phyloP scores from a whole-genome alignment of 1,140 invertebrate genomes.

The Macrotrachela quadricornifera region DNA sequence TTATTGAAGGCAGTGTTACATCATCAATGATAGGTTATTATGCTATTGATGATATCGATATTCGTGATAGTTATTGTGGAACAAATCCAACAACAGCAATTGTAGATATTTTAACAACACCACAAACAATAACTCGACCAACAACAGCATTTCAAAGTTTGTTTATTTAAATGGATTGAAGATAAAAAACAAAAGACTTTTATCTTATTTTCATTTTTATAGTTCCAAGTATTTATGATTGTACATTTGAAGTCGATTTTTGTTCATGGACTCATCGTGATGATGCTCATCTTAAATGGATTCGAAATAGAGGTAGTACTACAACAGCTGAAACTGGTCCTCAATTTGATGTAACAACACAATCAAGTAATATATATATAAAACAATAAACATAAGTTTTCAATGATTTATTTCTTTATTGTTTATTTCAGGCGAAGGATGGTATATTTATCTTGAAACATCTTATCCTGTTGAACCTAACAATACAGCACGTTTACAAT shows the following conservation, averaged over 20 bases:
- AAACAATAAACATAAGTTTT: no score
- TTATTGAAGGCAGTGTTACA: not conserved
- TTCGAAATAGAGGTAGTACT: not conserved
- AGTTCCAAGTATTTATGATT: slow-evolving; percentile 16
- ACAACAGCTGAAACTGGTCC: slow-evolving; percentile 1
- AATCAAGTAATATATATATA: slow-evolving; percentile 3
- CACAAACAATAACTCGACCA: not conserved
- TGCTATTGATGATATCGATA: slow-evolving; percentile 3
- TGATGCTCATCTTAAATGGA: slow-evolving; percentile 9
- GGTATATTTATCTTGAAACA: slow-evolving; percentile 7
- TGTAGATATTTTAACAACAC: not conserved
- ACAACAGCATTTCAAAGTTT: not conserved
- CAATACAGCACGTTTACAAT: slow-evolving; percentile 3
- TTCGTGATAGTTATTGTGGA: slow-evolving; percentile 3
- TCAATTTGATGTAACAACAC: not conserved
- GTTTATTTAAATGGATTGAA: no score
- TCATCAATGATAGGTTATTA: not conserved
- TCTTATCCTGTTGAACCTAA: not conserved
- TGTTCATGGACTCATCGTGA: slow-evolving; percentile 19
- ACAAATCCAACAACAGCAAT: not conserved
- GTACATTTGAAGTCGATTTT: slow-evolving; percentile 19
- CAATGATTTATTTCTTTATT: not conserved
- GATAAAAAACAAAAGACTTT: no score
- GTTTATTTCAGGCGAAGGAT: not conserved
- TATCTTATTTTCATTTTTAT: no score